A percentile compares a stretch with the other conserved stretches of the same genome.
These are phyloP conservation scores for Metopia argyrocephala DNA, from an alignment of 2,888 invertebrate genomes.

Conservation along the genomic window DNA sequence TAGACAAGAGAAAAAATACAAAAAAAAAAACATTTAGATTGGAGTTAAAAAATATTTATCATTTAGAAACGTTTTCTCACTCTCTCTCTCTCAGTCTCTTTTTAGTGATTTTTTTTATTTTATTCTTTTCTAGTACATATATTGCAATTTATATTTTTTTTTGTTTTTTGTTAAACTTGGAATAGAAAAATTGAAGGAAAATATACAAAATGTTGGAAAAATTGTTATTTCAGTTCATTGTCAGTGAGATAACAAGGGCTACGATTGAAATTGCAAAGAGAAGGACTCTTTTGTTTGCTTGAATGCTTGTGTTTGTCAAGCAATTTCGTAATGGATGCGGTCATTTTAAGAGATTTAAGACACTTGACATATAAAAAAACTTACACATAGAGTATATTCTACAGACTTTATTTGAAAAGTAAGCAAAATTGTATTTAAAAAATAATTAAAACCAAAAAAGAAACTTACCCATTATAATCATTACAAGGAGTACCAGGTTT, in stretches of 20 bases:
- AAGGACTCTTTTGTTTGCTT: conserved; percentile 5
- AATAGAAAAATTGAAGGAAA: background rate
- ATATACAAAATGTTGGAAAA: background rate
- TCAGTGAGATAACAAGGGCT: conserved; percentile 36
- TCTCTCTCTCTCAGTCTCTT: background rate
- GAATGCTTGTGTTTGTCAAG: conserved; percentile 41
- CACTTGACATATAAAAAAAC: conserved; percentile 51
- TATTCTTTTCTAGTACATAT: too few relatives aligned
- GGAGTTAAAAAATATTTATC: conserved; percentile 44
- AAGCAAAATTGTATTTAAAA: conserved; percentile 2
- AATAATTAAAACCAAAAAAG: background rate
- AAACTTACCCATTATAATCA: conserved; percentile 88
- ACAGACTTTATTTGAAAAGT: background rate
- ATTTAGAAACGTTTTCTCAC: conserved; percentile 1
- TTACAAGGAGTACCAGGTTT: conserved; percentile 97
- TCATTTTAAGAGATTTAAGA: conserved; percentile 58
- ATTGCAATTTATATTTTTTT: too few relatives aligned
- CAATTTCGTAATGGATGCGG: conserved; percentile 59
- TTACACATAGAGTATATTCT: background rate
- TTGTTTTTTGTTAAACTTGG: background rate
- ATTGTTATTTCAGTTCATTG: conserved; percentile 23
- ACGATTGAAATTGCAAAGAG: background rate
- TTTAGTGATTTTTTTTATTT: conserved; percentile 1
- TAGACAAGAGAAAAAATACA: conserved; percentile 30
- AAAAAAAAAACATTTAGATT: conserved; percentile 37